Evolutionary conservation across 92 coral and sea anemone genomes (phyloP).

Genomic region (Isaurus tuberculatus): DNA sequence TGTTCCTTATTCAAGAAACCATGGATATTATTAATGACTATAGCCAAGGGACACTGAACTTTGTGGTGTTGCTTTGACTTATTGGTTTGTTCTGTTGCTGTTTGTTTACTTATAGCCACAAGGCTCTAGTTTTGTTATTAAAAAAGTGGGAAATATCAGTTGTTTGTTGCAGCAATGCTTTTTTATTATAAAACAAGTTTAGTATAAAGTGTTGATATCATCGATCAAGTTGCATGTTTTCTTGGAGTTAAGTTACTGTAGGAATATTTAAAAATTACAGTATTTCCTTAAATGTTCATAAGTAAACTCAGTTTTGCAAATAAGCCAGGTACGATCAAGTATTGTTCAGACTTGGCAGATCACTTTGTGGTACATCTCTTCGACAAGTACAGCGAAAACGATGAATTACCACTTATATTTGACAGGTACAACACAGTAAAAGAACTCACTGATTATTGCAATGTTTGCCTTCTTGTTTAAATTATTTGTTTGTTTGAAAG

Average conservation of each 20-base stretch:
- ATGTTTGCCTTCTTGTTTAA: slow-evolving; percentile 48
- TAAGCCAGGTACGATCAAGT: slow-evolving; percentile 49
- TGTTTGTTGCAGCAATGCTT: not conserved
- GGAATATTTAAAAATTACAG: too few species aligned
- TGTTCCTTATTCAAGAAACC: not conserved
- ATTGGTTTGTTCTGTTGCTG: not conserved
- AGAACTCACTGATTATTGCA: slow-evolving; percentile 29
- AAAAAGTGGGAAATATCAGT: not conserved
- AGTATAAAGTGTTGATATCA: not conserved
- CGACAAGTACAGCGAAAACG: slow-evolving; percentile 10
- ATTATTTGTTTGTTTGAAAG: slow-evolving; percentile 39
- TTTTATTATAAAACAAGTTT: not conserved
- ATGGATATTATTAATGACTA: not conserved
- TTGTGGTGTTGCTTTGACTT: not conserved
- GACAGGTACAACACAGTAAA: slow-evolving; percentile 24
- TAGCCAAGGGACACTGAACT: not conserved
- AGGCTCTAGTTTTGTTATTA: not conserved
- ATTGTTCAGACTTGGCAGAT: slow-evolving; percentile 62
- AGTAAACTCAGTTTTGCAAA: not conserved
- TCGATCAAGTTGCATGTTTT: not conserved
- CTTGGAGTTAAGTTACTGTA: not conserved
- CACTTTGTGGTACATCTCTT: slow-evolving; percentile 48
- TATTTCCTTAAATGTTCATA: too few species aligned
- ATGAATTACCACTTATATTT: slow-evolving; percentile 13
- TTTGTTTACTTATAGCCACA: not conserved